phyloP scores from a whole-genome alignment of 2,113 vertebrate genomes.

The Lepisosteus osseus region DNA sequence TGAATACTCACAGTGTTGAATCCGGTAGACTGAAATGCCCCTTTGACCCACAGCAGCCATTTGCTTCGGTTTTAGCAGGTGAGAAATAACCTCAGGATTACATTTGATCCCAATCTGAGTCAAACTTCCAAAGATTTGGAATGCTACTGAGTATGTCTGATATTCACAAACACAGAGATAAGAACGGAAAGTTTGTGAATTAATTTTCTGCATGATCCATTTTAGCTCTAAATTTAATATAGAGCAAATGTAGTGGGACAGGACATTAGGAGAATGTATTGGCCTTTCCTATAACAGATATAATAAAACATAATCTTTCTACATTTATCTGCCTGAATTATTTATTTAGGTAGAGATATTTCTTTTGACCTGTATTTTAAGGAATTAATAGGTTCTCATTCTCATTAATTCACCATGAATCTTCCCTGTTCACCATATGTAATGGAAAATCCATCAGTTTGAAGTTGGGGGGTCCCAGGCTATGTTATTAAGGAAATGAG shows the following conservation, averaged over 20 bases:
- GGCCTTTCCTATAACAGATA: not conserved
- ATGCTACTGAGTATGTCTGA: no score
- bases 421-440: slow-evolving; percentile 50
- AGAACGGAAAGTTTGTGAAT: no score
- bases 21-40: slow-evolving; percentile 94
- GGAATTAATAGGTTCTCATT: slow-evolving; percentile 43
- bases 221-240: slow-evolving; percentile 10
- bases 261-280: slow-evolving; percentile 18
- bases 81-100: slow-evolving; percentile 41
- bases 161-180: no score
- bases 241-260: not conserved
- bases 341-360: slow-evolving; percentile 52
- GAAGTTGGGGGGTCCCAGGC: slow-evolving; percentile 39
- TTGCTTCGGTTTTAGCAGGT: slow-evolving; percentile 93
- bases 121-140: no score
- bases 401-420: slow-evolving; percentile 47
- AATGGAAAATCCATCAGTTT: slow-evolving; percentile 43
- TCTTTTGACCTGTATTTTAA: slow-evolving; percentile 55
- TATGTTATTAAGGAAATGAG: slow-evolving; percentile 56
- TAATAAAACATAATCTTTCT: slow-evolving; percentile 12
- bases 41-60: slow-evolving; percentile 89
- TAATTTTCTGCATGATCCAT: not conserved
- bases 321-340: slow-evolving; percentile 16
- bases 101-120: not conserved
- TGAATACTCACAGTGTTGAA: slow-evolving; percentile 77